Percentiles rank a stretch among this genome's conserved stretches.
Conservation (phyloP, 2,113 vertebrate genomes). For the Prionailurus viverrinus region DNA sequence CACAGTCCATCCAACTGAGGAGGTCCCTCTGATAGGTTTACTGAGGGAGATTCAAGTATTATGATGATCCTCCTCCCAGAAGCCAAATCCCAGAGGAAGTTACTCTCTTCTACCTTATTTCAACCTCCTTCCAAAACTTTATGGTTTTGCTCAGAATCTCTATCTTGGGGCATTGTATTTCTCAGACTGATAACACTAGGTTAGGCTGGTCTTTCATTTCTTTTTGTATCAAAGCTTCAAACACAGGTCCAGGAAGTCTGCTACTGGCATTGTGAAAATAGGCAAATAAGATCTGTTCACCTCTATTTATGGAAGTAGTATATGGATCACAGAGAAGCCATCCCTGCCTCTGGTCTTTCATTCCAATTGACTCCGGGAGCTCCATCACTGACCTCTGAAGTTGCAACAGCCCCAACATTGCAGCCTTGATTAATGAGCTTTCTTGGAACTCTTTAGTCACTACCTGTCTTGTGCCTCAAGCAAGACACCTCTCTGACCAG, state of each 20-base stretch:
- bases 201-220: neutral
- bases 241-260: neutral
- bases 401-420: accelerated
- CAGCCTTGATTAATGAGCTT: neutral
- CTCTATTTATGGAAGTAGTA: neutral
- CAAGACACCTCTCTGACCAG: neutral
- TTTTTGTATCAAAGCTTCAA: neutral
- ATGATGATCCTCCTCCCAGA: neutral
- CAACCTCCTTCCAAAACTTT: neutral
- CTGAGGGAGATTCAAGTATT: neutral
- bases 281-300: neutral
- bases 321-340: neutral
- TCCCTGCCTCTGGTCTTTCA: neutral
- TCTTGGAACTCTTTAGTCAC: neutral
- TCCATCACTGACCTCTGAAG: neutral
- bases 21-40: neutral
- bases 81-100: neutral
- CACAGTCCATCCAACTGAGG: neutral
- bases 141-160: neutral
- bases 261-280: neutral
- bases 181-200: neutral
- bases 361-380: neutral
- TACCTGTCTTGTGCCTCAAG: neutral
- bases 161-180: neutral
- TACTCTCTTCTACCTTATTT: neutral